These are phyloP conservation scores for Drosophila aldrichi DNA, from an alignment of 2,888 invertebrate species.

Conservation along the genomic window DNA sequence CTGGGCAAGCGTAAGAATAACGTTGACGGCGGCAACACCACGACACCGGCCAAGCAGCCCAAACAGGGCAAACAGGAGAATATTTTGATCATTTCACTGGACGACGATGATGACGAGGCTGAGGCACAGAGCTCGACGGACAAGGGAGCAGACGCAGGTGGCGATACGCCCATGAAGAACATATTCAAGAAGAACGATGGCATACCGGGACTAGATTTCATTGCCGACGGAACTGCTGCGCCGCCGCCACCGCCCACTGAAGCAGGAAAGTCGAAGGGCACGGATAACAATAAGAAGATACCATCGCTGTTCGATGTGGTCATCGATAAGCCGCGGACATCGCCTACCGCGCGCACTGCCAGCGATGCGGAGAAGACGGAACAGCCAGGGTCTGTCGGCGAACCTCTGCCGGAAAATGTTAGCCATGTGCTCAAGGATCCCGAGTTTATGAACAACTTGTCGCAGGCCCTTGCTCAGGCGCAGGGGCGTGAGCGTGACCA, in stretches of 20 bases:
- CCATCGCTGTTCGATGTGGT: constrained; percentile 82
- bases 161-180: constrained; percentile 61
- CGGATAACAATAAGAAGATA: constrained; percentile 62
- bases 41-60: constrained; percentile 34
- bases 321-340: constrained; percentile 62
- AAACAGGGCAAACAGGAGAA: constrained; percentile 58
- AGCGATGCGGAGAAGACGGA: constrained; percentile 8
- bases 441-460: constrained; percentile 80
- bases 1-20: constrained; percentile 68
- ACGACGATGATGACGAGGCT: constrained; percentile 67
- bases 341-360: background rate
- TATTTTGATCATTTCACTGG: constrained; percentile 66
- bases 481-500: constrained; percentile 63
- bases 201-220: constrained; percentile 91
- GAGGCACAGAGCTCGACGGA: background rate
- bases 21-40: constrained; percentile 2
- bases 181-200: constrained; percentile 85
- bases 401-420: constrained; percentile 58
- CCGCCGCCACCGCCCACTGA: background rate
- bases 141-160: background rate
- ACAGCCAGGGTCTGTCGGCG: background rate
- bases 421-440: constrained; percentile 81
- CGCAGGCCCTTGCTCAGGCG: constrained; percentile 80
- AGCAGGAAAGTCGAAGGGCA: background rate
- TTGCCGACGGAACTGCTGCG: constrained; percentile 80